Evolutionary conservation across 2,797 vertebrate species (phyloP), one percentile per base, ranked within the genome.

Genomic region (Astyanax mexicanus): DNA sequence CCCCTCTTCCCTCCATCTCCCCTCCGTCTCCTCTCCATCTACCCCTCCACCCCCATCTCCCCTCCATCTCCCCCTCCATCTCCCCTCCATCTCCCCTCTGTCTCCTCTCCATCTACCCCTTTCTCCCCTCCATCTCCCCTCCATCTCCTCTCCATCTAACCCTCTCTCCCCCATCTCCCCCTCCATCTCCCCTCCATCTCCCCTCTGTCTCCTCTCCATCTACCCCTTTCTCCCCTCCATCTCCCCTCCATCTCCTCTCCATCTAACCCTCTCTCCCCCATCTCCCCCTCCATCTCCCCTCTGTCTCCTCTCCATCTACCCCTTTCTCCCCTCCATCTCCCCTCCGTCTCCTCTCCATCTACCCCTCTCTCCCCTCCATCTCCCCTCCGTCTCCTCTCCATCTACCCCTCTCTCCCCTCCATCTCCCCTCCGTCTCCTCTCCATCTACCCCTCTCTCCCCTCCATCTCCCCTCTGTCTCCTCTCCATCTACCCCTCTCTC

Each of bases 251-350:
- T 69, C 71, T 80, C 66, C 92, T 93, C 94, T 95, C 96, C 97
- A 95, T 97, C 97, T 98, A 95, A 94, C 96, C 94, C 96, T 95
- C 92, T 95, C 94, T 89, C 92, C 94, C n/a, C n/a, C n/a, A n/a
- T n/a, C n/a, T n/a, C 76, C 57, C 61, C 68, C 49, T 79, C 71
- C 29, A 68, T 55, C 68, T 47, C 67, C 58, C n/a, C 72, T n/a
- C 61, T 64, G 75, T 69, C 71, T 80, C 66, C 92, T 93, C 94
- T 95, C n/a, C n/a, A n/a, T n/a, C n/a, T n/a, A n/a, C n/a, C n/a
- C n/a, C n/a, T n/a, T n/a, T n/a, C 94, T 76, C 57, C 61, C 68
- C 49, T 79, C 71, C 29, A 68, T 55, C 68, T 47, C 67, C 58
- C n/a, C 72, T 61, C 64, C 75, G n/a, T 69, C 71, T 80, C 66